Evolutionary conservation across 2,888 invertebrate species (phyloP).

Genomic region (Morinoia aosen): DNA sequence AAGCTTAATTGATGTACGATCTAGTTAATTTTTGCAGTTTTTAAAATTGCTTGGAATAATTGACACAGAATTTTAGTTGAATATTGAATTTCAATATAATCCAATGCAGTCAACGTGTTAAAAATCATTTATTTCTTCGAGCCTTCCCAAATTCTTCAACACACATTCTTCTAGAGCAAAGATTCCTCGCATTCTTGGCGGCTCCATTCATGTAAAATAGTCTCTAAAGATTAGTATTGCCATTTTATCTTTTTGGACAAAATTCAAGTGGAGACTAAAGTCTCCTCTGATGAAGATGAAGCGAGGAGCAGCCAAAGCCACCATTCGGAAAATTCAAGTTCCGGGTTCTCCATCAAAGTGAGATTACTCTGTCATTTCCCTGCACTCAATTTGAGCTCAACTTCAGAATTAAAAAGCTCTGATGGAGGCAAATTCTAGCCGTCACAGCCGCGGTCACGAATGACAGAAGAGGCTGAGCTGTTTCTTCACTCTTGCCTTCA

Average conservation of each 20-base stretch:
- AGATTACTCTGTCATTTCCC: background rate
- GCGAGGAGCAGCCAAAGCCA: background rate
- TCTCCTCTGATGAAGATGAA: background rate
- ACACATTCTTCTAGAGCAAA: background rate
- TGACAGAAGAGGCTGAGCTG: background rate
- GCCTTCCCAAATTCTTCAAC: background rate
- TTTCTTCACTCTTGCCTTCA: background rate
- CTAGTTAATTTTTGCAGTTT: too few relatives aligned
- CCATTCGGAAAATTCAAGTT: background rate
- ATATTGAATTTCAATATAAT: too few relatives aligned
- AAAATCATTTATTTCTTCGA: background rate
- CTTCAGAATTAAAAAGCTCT: background rate
- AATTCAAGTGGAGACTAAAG: background rate
- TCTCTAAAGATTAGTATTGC: background rate
- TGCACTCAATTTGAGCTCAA: background rate
- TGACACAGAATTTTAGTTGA: too few relatives aligned
- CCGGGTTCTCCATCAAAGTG: background rate
- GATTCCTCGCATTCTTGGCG: background rate
- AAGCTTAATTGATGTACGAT: too few relatives aligned
- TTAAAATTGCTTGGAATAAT: too few relatives aligned
- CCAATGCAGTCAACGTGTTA: too few relatives aligned
- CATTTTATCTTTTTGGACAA: background rate
- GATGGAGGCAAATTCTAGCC: background rate
- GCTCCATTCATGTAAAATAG: background rate
- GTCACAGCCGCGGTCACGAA: constrained; percentile 2